These are phyloP conservation scores for Fopius arisanus DNA, from an alignment of 1,140 invertebrate species.

Conservation along the genomic window DNA sequence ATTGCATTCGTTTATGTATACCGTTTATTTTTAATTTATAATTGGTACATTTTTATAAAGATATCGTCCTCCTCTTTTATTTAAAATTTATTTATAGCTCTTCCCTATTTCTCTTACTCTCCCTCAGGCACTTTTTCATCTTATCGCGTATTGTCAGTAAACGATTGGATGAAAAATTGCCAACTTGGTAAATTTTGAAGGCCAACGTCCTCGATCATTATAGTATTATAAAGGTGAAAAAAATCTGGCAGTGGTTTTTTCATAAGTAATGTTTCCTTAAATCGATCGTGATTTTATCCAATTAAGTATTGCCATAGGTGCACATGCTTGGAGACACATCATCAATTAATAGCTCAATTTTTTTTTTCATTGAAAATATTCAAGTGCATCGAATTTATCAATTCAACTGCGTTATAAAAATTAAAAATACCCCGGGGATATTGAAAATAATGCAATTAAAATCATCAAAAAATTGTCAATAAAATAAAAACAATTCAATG, in stretches of 20 bases:
- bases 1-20: background rate
- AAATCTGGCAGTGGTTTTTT: background rate
- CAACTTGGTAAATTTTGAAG: background rate
- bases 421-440: too few relatives aligned
- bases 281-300: background rate
- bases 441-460: too few relatives aligned
- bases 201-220: background rate
- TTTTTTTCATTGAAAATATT: background rate
- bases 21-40: too few relatives aligned
- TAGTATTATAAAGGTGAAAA: background rate
- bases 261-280: background rate
- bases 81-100: background rate
- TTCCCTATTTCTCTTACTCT: background rate
- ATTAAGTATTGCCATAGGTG: constrained; percentile 26
- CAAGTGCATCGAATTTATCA: too few relatives aligned
- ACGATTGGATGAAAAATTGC: background rate
- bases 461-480: too few relatives aligned
- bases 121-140: background rate
- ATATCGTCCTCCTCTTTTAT: background rate
- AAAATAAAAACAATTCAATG: too few relatives aligned
- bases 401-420: too few relatives aligned
- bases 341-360: background rate
- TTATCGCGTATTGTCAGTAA: background rate
- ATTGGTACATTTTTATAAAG: background rate
- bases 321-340: background rate